phyloP scores from a whole-genome alignment of 2,113 vertebrate genomes.

The Prietella phreatophila region DNA sequence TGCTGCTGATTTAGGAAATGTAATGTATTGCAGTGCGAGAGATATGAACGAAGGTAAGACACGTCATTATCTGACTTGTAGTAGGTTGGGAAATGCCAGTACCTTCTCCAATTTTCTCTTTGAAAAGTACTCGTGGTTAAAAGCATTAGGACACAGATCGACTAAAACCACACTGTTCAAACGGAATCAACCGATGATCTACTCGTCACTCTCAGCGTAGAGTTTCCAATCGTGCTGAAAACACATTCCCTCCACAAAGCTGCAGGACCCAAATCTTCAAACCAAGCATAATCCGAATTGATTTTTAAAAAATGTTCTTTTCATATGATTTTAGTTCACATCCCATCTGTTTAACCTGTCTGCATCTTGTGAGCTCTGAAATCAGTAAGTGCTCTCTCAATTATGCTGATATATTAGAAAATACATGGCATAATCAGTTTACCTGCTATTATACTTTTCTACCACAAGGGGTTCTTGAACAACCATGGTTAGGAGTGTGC shows the following conservation, averaged over 20 bases:
- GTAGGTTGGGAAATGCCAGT: neutral
- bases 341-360: neutral
- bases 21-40: neutral
- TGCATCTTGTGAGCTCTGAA: neutral
- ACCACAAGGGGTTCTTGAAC: neutral
- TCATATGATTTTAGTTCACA: neutral
- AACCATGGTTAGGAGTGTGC: neutral
- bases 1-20: neutral
- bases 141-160: neutral
- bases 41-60: neutral
- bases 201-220: neutral
- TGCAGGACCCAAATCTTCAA: neutral
- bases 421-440: neutral
- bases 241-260: neutral
- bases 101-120: neutral
- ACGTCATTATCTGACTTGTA: neutral
- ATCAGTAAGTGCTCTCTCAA: neutral
- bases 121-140: neutral
- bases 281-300: neutral
- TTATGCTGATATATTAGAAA: neutral
- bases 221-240: neutral
- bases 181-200: neutral
- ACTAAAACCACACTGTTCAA: neutral
- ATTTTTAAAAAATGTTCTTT: neutral
- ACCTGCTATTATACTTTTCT: neutral